Evolutionary conservation across 2,888 invertebrate genomes (phyloP).

Genomic region (Melanargia galathea): DNA sequence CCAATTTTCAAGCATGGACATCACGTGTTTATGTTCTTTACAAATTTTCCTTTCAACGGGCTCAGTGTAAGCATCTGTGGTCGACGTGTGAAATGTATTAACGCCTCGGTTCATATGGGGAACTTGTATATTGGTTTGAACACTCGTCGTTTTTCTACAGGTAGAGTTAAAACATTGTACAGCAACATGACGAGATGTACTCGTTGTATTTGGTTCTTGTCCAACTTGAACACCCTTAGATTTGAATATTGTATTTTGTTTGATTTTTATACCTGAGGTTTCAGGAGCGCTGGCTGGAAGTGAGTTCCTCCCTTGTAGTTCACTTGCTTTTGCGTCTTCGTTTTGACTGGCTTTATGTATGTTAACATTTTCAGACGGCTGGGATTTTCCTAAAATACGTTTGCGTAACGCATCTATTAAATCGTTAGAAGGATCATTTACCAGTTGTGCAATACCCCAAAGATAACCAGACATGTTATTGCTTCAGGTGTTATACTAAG

Average conservation of each 20-base stretch:
- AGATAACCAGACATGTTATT: constrained; percentile 55
- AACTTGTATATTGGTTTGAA: constrained; percentile 32
- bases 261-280: constrained; percentile 16
- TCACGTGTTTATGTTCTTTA: constrained; percentile 51
- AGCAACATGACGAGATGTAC: constrained; percentile 45
- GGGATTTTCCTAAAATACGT: constrained; percentile 42
- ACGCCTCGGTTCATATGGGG: constrained; percentile 46
- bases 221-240: constrained; percentile 53
- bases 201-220: constrained; percentile 38
- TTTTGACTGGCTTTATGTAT: not conserved
- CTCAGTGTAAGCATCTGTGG: constrained; percentile 49
- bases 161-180: constrained; percentile 48
- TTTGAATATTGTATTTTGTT: constrained; percentile 31
- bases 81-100: constrained; percentile 39
- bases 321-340: constrained; percentile 11
- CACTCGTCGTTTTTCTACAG: constrained; percentile 52
- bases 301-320: constrained; percentile 21
- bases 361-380: not conserved
- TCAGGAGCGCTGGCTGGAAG: not conserved
- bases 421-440: constrained; percentile 61
- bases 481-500: not conserved
- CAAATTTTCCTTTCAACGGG: constrained; percentile 51
- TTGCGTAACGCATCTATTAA: constrained; percentile 52
- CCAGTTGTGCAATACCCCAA: constrained; percentile 61
- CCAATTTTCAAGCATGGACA: constrained; percentile 51